Base-by-base conservation (phyloP, 2,888 invertebrate genomes). In the Hirudinaria manillensis region DNA sequence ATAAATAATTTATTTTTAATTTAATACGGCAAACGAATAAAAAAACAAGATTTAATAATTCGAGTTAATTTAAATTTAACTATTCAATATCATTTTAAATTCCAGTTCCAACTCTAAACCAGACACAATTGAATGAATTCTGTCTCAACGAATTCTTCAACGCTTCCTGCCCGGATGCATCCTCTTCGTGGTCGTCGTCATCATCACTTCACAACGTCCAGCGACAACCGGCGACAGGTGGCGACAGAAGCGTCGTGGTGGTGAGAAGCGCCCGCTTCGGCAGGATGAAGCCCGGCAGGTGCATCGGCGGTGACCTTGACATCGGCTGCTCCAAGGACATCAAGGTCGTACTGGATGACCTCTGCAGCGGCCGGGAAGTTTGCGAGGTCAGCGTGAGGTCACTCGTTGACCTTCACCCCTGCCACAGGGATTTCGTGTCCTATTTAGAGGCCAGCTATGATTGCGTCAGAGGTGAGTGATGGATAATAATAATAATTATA, bases 341-440 rank as follows among this genome's bases (percentile, higher is more conserved):
- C 38, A 75, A 75, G 56, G 34, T 32, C 24, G n/a, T 51, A 13
- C n/a, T 75, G n/a, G 75, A 75, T 55, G 66, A 53, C 19, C 53
- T 68, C 45, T 75, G 75, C 70, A 66, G 66, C n/a, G 75, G 68
- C 55, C 51, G 51, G 36, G 24, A 27, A 24, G 3, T 27, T 3
- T 75, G 75, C 27, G 27, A 45, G n/a, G 75, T 75, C 56, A 75
- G 68, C 70, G 70, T 75, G 10, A n/a, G 75, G 38, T 68, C 68
- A 19, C 56, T 75, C 13, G 75, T 75, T 29, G 75, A 75, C 70
- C 75, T 70, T 75, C 75, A 75, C 51, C 75, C 75, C 21, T 75
- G 75, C 70, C 75, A 75, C 55, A 45, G 70, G 1, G 75, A 75
- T 34, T 75, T 75, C 70, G 75, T 75, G 32, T 75, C 75, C 51